Percentiles rank a stretch among this genome's conserved stretches.
These are phyloP conservation scores for Lottia gigantea DNA, from an alignment of 2,888 invertebrate genomes.

Conservation along the genomic window DNA sequence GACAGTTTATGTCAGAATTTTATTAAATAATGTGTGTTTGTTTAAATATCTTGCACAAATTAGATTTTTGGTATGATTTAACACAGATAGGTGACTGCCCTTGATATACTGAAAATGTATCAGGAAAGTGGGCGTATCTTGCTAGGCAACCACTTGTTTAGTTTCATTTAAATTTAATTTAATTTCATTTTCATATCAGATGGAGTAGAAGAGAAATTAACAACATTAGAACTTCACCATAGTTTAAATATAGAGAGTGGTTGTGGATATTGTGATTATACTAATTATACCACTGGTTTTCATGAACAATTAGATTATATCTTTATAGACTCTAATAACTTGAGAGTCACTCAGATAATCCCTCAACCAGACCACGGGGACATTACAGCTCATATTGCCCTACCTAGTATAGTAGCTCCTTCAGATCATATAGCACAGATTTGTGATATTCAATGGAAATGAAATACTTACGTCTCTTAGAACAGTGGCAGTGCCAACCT, in stretches of 20 bases:
- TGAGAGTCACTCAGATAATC: slow-evolving; percentile 74
- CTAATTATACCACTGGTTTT: slow-evolving; percentile 86
- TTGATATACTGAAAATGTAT: no score
- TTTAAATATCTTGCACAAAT: no score
- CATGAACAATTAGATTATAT: slow-evolving; percentile 92
- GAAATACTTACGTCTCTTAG: background rate
- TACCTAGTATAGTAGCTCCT: slow-evolving; percentile 90
- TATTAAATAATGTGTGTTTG: no score
- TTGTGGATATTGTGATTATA: slow-evolving; percentile 84
- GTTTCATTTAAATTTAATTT: no score
- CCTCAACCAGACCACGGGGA: slow-evolving; percentile 86
- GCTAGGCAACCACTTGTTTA: no score
- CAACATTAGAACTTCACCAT: slow-evolving; percentile 71
- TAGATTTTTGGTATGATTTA: no score
- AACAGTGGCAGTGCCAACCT: no score
- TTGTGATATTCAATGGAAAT: slow-evolving; percentile 61
- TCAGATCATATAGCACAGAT: slow-evolving; percentile 93
- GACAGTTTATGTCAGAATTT: no score
- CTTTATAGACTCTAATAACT: slow-evolving; percentile 76
- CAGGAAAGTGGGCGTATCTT: no score
- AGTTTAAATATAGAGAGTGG: slow-evolving; percentile 78
- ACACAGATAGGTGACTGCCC: no score
- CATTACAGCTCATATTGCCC: slow-evolving; percentile 78
- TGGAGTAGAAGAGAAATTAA: slow-evolving; percentile 74
- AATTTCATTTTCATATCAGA: slow-evolving; percentile 36